Evolutionary conservation across 2,888 invertebrate species (phyloP).

Genomic region (Steromphala cineraria): DNA sequence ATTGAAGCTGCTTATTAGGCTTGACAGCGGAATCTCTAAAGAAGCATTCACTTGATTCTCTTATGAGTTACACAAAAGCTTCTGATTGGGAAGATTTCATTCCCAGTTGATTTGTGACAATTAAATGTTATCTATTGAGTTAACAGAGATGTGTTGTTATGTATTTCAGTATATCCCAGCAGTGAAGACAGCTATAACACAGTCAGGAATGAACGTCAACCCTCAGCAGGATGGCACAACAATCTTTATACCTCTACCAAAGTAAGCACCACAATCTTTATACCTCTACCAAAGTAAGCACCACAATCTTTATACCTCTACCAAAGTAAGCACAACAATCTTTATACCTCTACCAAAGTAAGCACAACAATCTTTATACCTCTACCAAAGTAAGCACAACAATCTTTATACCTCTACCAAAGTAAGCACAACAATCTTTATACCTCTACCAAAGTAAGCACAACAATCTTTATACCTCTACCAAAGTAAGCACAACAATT

Average conservation of each 20-base stretch:
- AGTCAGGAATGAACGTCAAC: constrained; percentile 92
- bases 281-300: constrained; percentile 79
- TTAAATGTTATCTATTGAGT: too few relatives aligned
- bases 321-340: constrained; percentile 92
- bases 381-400: constrained; percentile 92
- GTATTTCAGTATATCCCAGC: constrained; percentile 82
- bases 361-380: constrained; percentile 91
- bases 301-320: constrained; percentile 89
- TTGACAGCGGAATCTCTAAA: too few relatives aligned
- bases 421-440: constrained; percentile 90
- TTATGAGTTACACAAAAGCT: too few relatives aligned
- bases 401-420: constrained; percentile 90
- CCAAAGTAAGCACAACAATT: constrained; percentile 92
- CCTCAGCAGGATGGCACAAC: constrained; percentile 96
- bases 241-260: constrained; percentile 90
- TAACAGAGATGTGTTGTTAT: background rate
- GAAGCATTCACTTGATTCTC: too few relatives aligned
- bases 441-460: constrained; percentile 93
- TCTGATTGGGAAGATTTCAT: too few relatives aligned
- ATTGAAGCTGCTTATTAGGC: too few relatives aligned
- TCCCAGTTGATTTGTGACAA: too few relatives aligned
- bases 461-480: constrained; percentile 89
- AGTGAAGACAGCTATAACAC: constrained; percentile 84
- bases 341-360: constrained; percentile 92
- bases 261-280: constrained; percentile 80